Base-by-base conservation (phyloP, 2,113 vertebrate species). In the Canis aureus region DNA sequence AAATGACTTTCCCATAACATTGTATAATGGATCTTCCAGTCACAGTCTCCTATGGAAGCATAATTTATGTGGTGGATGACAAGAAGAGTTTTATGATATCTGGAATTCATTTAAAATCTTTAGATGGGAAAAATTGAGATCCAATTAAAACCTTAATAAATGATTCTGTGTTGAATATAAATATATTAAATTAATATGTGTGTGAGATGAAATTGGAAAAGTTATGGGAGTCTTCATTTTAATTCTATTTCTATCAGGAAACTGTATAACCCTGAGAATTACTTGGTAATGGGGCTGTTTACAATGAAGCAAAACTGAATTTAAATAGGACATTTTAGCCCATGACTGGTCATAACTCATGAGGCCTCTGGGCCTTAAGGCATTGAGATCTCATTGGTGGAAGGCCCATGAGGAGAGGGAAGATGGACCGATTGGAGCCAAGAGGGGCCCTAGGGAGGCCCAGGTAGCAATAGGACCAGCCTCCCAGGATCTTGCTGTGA, bases 101-200 rank as follows among this genome's bases (percentile, higher is more conserved):
- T 97, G 97, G 67, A 97, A 97, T 97, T 96, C 96, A 96, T 97
- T 97, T 96, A 93, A 91, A 96, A 82, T 92, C 95, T 97, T 97
- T 79, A 73, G 71, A 96, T 86, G 73, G 92, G 74, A 96, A 97
- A 97, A 94, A 85, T 57, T 88, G 95, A 96, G 94, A 96, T 94
- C 88, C 87, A 97, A 97, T 98, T 97, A 97, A 97, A 98, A 94
- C 64, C 51, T 95, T 97, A 96, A 96, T 97, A 95, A 97, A 97
- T 96, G 96, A 74, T 84, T 88, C 74, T 95, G 62, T 81, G 62
- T 95, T 96, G 95, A 89, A 78, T 94, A 97, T 95, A 96, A 97
- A 97, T 92, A 96, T 91, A 97, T 97, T 93, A 95, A 97, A 96
- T 97, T 96, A 96, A 92, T 93, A 85, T 91, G 73, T 89, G 71